Conservation (phyloP, 2,113 vertebrate genomes). For the Ochotona curzoniae region DNA sequence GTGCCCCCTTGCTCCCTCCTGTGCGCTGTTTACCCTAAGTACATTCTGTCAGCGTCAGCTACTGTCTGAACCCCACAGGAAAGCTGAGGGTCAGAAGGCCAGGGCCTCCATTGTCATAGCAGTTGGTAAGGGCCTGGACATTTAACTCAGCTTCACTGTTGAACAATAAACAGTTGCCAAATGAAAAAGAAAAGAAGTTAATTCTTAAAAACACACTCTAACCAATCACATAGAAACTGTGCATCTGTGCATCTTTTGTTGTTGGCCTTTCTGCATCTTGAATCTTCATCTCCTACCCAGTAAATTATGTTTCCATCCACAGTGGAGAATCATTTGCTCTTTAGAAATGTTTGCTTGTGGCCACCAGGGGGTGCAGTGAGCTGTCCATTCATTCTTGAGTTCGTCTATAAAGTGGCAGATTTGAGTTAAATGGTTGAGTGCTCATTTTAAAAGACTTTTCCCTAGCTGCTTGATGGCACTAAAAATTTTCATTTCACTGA, state of each 20-base stretch:
- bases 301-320: background rate
- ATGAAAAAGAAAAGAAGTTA: too few relatives aligned
- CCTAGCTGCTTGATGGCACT: constrained; percentile 18
- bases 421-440: background rate
- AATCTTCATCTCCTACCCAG: background rate
- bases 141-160: too few relatives aligned
- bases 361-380: constrained; percentile 50
- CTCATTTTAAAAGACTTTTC: constrained; percentile 47
- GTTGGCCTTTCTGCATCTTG: background rate
- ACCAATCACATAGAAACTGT: background rate
- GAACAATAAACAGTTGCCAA: too few relatives aligned
- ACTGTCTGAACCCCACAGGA: too few relatives aligned
- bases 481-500: constrained; percentile 55
- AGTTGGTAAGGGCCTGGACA: too few relatives aligned
- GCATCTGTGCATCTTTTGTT: constrained; percentile 17
- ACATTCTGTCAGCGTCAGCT: too few relatives aligned
- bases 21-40: too few relatives aligned
- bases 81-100: too few relatives aligned
- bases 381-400: background rate
- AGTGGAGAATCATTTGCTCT: background rate
- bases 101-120: too few relatives aligned
- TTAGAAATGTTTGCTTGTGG: constrained; percentile 28
- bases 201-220: constrained; percentile 6
- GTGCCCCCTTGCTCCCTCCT: too few relatives aligned
- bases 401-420: background rate